phyloP scores from a whole-genome alignment of 2,797 vertebrate genomes.

The Micrastur ruficollis region DNA sequence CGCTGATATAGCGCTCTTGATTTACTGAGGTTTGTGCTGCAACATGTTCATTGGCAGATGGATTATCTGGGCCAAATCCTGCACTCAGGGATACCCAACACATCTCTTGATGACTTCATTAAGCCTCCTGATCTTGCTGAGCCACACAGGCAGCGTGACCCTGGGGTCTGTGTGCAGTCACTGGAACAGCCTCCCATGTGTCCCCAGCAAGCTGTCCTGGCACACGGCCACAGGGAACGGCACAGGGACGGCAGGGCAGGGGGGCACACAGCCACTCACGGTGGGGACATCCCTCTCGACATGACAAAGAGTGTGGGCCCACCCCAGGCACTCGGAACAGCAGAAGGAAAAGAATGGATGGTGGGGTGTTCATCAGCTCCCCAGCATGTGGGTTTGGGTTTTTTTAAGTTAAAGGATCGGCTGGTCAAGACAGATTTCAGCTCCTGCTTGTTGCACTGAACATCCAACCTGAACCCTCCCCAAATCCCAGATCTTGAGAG shows the following conservation, averaged over 20 bases:
- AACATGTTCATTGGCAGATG: background rate
- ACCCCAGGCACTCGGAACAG: background rate
- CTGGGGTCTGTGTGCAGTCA: rapidly evolving
- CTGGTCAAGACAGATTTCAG: background rate
- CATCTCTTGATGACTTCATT: background rate
- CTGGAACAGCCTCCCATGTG: background rate
- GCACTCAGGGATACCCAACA: background rate
- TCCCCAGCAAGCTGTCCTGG: background rate
- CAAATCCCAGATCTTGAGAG: background rate
- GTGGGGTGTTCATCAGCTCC: background rate
- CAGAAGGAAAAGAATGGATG: background rate
- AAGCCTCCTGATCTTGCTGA: background rate
- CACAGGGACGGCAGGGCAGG: rapidly evolving
- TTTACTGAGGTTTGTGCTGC: background rate
- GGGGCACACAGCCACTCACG: background rate
- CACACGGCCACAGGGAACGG: background rate
- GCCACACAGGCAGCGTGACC: background rate
- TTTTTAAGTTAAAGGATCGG: background rate
- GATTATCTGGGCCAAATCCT: background rate
- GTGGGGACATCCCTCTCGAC: rapidly evolving
- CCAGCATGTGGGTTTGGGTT: background rate
- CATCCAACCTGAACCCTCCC: background rate
- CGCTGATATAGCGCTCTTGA: background rate
- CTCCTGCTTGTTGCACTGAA: background rate
- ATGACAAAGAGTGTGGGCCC: rapidly evolving